Base-by-base conservation (phyloP, 1,140 invertebrate genomes). In the Anthonomus grandis region DNA sequence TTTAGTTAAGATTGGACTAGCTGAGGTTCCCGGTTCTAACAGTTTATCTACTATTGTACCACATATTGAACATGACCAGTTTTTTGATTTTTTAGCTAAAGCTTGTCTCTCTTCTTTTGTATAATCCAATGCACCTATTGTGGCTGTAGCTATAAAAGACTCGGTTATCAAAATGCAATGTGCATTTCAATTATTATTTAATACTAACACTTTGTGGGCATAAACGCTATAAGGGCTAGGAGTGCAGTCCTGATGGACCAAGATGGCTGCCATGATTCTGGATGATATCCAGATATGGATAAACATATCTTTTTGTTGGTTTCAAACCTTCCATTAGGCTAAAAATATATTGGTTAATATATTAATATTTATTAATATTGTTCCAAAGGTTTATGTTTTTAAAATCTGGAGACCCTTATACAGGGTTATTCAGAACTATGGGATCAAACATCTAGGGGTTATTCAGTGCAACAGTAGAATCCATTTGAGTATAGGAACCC, bases 261-360 rank as follows among this genome's bases (percentile, higher is more conserved):
- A 12, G 91, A 94, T 38, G 94, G 94, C 67, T 94, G 90, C 95
- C 95, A 98, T 12, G 91, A 94, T 75, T 97, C 95, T 12, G 95
- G 95, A 76, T 98, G 95, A 77, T 96, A 86, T n/a, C 92, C 93
- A 63, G 93, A 97, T 65, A 98, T 98, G 61, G 91, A 95, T 36
- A 98, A 76, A 74, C 95, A 98, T 70, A 98, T 96, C 75, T 97
- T 97, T 74, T 93, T 95, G 66, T 93, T 91, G 2, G 84, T 83
- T 78, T 97, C 93, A 81, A 97, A 98, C 59, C 95, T 80, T 38
- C 95, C 95, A 79, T 95, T 97, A 19, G 93, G 93, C 90, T 93
- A 67, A 44, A 76, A 68, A 72, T 10, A 59, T 47, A 6, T 15
- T 48, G 8, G 13, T 1, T 34, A n/a, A 15, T 12, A 21, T 21